phyloP scores from a whole-genome alignment of 2,113 vertebrate genomes.

The Arizona elegans region DNA sequence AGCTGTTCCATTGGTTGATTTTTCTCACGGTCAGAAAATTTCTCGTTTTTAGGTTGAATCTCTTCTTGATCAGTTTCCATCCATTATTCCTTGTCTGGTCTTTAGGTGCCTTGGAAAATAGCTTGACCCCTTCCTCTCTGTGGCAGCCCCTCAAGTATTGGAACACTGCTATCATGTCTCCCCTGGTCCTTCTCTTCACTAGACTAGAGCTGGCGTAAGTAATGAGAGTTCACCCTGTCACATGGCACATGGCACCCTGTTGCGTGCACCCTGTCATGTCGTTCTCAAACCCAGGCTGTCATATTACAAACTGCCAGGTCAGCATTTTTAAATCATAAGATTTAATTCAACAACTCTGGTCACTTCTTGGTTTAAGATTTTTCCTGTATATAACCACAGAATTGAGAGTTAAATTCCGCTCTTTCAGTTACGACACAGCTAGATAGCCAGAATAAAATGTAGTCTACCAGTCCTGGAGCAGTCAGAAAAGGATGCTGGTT shows the following conservation, averaged over 20 bases:
- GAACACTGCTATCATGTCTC: too few species aligned
- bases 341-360: background rate
- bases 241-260: too few species aligned
- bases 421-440: background rate
- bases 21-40: too few species aligned
- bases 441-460: background rate
- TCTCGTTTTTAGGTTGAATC: too few species aligned
- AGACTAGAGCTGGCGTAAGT: background rate
- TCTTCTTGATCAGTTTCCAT: too few species aligned
- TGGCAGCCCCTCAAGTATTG: too few species aligned
- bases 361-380: background rate
- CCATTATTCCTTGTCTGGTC: too few species aligned
- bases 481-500: background rate
- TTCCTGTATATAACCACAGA: background rate
- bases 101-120: too few species aligned
- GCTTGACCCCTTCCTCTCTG: too few species aligned
- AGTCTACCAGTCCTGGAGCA: background rate
- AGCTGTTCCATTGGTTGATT: too few species aligned
- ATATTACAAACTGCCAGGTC: background rate
- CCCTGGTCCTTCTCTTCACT: too few species aligned
- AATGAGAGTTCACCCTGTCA: background rate
- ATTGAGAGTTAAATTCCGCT: background rate
- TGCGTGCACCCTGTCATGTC: fast-evolving
- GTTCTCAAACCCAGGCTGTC: background rate
- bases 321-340: background rate